Evolutionary conservation across 1,140 invertebrate species (phyloP), one percentile per base, ranked within the genome.

Genomic region (Papilio machaon): DNA sequence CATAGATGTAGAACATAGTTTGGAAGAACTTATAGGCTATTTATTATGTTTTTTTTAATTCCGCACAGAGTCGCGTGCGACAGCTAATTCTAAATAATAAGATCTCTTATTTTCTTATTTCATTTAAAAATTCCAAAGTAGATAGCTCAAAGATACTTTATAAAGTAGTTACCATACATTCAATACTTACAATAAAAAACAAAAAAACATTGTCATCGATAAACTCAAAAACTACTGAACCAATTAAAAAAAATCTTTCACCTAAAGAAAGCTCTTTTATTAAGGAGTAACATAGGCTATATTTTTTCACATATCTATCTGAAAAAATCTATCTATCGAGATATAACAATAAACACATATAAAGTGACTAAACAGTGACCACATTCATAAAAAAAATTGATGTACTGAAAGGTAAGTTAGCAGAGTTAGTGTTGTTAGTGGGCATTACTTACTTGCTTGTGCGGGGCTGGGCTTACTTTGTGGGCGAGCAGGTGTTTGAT

Each of bases 401-500:
- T 52, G 4, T 15, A 17, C 13, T 15, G 15, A 52, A 13, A 49
- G n/a, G 46, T 54, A 74, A 43, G 54, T 19, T 58, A 75, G 77
- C 60, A 81, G 70, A 81, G 70, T 94, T 94, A 93, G 92, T 94
- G 81, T 19, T 90, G 93, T 94, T 94, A 93, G 90, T 91, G 82
- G 74, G 83, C 82, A 17, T 58, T 58, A 94, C 93, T 94, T 94
- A 94, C 93, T 93, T 94, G 93, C 88, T 85, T 52, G 52, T 83
- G 81, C 77, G 79, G 81, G 83, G 89, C 91, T 86, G 91, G 92
- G 92, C 94, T 95, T 94, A 95, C 94, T 95, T 95, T 95, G 83
- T 95, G 93, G 73, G 94, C 94, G n/a, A 95, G 85, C 73, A 95
- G 84, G 83, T 95, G 94, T 75, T 95, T 95, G 73, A 95, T 95